phyloP scores from a whole-genome alignment of 2,797 vertebrate genomes.

The Platalea minor region DNA sequence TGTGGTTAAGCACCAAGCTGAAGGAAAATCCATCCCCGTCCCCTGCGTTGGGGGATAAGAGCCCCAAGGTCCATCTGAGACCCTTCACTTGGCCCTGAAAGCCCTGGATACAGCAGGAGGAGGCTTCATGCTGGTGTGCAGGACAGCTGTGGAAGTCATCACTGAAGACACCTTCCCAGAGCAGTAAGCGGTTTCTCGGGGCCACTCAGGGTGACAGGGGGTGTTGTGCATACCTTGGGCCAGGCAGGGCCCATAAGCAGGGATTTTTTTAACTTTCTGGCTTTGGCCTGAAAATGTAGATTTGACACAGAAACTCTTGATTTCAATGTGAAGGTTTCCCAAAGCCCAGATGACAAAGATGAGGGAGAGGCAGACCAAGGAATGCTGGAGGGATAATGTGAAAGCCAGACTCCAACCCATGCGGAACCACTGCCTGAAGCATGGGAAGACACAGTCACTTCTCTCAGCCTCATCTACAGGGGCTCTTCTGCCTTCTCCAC shows the following conservation, averaged over 20 bases:
- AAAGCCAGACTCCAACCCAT: not conserved
- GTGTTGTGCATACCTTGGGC: not conserved
- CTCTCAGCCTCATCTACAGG: not conserved
- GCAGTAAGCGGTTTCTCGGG: not conserved
- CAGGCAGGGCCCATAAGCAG: not conserved
- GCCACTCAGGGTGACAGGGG: fast-evolving
- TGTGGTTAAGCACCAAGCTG: not conserved
- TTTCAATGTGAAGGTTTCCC: not conserved
- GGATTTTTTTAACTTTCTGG: not conserved
- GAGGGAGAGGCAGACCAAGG: not conserved
- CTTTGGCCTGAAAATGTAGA: not conserved
- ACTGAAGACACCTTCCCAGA: not conserved
- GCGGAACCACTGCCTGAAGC: not conserved
- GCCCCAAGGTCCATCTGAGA: not conserved
- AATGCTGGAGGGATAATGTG: not conserved
- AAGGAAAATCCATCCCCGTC: not conserved
- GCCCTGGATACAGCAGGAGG: not conserved
- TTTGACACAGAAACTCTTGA: not conserved
- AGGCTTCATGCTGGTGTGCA: not conserved
- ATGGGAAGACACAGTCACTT: not conserved
- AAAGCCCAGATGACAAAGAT: not conserved
- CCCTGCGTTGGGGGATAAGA: not conserved
- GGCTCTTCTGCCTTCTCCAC: not conserved
- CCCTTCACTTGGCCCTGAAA: not conserved
- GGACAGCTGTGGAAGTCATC: not conserved